phyloP scores from a whole-genome alignment of 2,113 vertebrate species.

The Dicerorhinus sumatrensis region DNA sequence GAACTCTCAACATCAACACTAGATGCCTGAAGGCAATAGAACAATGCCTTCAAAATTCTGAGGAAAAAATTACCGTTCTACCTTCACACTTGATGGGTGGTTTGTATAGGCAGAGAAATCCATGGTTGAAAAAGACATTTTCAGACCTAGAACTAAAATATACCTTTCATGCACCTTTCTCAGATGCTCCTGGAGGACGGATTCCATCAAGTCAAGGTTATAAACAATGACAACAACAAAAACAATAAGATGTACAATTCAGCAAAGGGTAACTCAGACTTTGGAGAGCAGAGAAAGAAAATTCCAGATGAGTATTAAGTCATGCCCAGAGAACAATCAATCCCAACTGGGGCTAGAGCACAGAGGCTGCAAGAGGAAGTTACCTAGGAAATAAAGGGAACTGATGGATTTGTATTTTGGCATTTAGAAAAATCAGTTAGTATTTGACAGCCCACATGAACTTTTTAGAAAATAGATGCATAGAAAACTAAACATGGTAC shows the following conservation, averaged over 20 bases:
- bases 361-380: neutral
- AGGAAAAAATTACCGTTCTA: neutral
- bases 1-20: neutral
- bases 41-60: neutral
- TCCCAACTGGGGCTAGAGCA: neutral
- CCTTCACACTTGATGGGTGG: neutral
- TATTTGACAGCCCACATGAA: neutral
- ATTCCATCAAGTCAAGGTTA: slow-evolving; percentile 53
- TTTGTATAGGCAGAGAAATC: slow-evolving; percentile 14
- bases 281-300: neutral
- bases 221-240: slow-evolving; percentile 24
- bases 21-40: neutral
- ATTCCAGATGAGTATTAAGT: slow-evolving; percentile 28
- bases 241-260: neutral
- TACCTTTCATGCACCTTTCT: neutral
- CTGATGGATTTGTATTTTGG: neutral
- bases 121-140: slow-evolving; percentile 33
- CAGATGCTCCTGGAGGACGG: neutral
- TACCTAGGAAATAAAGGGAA: neutral
- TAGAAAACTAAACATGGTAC: neutral
- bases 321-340: slow-evolving; percentile 9
- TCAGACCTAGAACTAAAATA: slow-evolving; percentile 50
- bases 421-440: slow-evolving; percentile 15
- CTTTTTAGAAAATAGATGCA: neutral
- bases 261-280: slow-evolving; percentile 2